A percentile compares a stretch with the other conserved stretches of the same genome.
Conservation (phyloP, 2,113 vertebrate genomes). For the human region GRCh38 chr11:83921501-83922000, state of each 20-base stretch:
- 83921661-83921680: background rate
- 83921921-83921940: background rate
- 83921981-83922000: background rate
- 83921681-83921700: conserved; percentile 30
- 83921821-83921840: background rate
- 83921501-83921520: background rate
- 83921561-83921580: conserved; percentile 33
- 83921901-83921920: background rate
- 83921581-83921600: background rate
- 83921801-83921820: background rate
- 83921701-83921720: background rate
- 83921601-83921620: conserved; percentile 22
- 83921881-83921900: background rate
- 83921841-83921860: background rate
- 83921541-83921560: background rate
- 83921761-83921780: background rate
- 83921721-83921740: background rate
- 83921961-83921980: background rate
- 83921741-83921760: background rate
- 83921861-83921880: background rate
- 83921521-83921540: background rate
- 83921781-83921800: background rate
- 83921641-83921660: conserved; percentile 44
- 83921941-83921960: background rate
- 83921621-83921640: conserved; percentile 41